Conservation (phyloP, 2,797 vertebrate species). For the Loriculus beryllinus region DNA sequence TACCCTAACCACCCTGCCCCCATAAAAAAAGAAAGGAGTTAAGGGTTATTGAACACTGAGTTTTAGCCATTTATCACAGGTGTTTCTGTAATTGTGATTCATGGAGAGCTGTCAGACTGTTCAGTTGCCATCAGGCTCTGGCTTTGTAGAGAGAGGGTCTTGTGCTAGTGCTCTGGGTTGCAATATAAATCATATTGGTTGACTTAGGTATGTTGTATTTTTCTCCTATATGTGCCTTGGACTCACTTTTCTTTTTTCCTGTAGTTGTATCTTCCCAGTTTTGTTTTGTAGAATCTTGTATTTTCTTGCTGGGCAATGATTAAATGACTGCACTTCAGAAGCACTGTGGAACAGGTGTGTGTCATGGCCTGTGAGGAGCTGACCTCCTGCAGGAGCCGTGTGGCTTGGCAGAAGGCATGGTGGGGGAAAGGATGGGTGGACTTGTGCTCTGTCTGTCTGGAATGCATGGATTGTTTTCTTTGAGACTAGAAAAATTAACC, state of each 20-base stretch:
- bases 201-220: background rate
- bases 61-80: constrained; percentile 45
- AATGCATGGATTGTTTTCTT: background rate
- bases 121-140: constrained; percentile 15
- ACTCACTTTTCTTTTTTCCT: background rate
- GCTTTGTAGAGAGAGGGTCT: background rate
- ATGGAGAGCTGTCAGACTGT: constrained; percentile 8
- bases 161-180: background rate
- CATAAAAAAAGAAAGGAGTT: background rate
- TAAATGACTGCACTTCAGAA: background rate
- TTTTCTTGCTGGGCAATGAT: background rate
- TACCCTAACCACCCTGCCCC: background rate
- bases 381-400: background rate
- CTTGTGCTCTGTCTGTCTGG: background rate
- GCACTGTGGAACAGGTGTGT: background rate
- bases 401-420: background rate
- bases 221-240: background rate
- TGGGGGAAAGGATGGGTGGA: background rate
- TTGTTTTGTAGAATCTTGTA: background rate
- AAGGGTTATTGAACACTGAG: constrained; percentile 24
- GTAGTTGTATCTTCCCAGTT: background rate
- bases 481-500: background rate
- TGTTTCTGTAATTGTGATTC: constrained; percentile 63
- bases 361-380: background rate
- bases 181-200: constrained; percentile 41